Conservation (phyloP, 37 sponge, comb jelly and placozoan species). For the Tethya wilhelma region DNA sequence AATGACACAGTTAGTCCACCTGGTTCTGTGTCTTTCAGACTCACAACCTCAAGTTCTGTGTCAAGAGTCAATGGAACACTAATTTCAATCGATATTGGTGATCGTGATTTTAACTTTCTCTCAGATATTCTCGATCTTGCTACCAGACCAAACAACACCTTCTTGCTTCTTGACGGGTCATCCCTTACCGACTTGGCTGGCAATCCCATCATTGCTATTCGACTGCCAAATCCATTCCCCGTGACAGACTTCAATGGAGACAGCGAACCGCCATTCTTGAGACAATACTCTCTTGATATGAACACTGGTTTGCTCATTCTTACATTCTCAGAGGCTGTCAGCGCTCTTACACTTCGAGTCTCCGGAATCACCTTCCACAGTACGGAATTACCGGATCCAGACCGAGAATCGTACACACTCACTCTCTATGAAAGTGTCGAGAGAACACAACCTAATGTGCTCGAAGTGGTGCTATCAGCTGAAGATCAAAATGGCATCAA, state of each 20-base stretch:
- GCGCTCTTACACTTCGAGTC: slow-evolving; percentile 31
- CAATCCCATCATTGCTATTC: slow-evolving; percentile 69
- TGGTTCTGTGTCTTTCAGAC: slow-evolving; percentile 32
- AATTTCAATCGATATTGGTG: slow-evolving; percentile 57
- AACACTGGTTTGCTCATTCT: slow-evolving; percentile 65
- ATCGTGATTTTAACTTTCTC: slow-evolving; percentile 58
- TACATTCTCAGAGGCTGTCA: slow-evolving; percentile 84
- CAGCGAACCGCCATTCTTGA: slow-evolving; percentile 55
- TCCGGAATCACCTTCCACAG: slow-evolving; percentile 74
- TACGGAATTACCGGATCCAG: slow-evolving; percentile 2
- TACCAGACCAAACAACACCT: slow-evolving; percentile 63
- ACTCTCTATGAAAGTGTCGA: slow-evolving; percentile 15
- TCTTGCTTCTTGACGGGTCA: slow-evolving; percentile 48
- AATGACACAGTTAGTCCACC: slow-evolving; percentile 36
- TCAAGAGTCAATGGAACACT: slow-evolving; percentile 26
- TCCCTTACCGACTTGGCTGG: slow-evolving; percentile 66
- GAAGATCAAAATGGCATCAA: slow-evolving; percentile 72
- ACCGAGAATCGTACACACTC: slow-evolving; percentile 28
- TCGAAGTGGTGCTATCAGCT: slow-evolving; percentile 36
- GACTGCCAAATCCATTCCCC: slow-evolving; percentile 56
- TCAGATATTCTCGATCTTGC: slow-evolving; percentile 53
- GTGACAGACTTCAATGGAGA: slow-evolving; percentile 71
- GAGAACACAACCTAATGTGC: slow-evolving; percentile 32
- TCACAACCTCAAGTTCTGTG: slow-evolving; percentile 54
- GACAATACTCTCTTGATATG: slow-evolving; percentile 65